Base-by-base conservation (phyloP, 2,113 vertebrate species). In the Barnardius zonarius region DNA sequence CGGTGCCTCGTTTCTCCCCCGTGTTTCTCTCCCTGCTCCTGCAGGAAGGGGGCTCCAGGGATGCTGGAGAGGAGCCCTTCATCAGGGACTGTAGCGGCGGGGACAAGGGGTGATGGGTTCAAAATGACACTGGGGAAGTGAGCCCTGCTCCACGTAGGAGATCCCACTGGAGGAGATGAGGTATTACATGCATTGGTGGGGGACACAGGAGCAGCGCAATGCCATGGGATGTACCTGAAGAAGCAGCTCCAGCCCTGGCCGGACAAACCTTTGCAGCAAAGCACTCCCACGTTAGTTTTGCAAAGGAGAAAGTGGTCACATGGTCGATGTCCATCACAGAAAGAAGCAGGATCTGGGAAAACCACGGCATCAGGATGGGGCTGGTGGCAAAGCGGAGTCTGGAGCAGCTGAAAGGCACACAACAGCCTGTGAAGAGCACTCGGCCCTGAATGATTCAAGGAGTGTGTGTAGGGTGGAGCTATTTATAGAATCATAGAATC, bases 391-490 rank as follows among this genome's bases (percentile, higher is more conserved):
- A 31, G 54, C 43, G 8, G 8, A 2, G 0, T 0, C 19, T 2
- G n/a, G n/a, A 10, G 6, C 1, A 4, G 17, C 2, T 6, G 33
- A 18, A 15, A 35, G 62, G 51, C 1, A 2, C 35, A 6, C 12
- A 3, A 8, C 44, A 28, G 49, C 3, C 33, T 18, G 76, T 35
- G 16, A 4, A 24, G 77, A n/a, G 10, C 48, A 0, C 33, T 57
- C 46, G 33, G 12, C 35, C 41, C 51, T 0, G 12, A 31, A 3
- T 10, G 3, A 3, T 14, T 13, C 6, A 11, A 10, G 1, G 17
- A 5, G 17, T 0, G 11, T 0, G 2, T 2, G 4, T 1, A 5
- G 35, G 19, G 30, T 1, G 11, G 7, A 17, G 54, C 15, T 9
- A 1, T 37, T 73, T n/a, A 39, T 39, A 39, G 39, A 39, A 39